Conservation (phyloP, 2,888 invertebrate species). For the Trachelus tabidus region DNA sequence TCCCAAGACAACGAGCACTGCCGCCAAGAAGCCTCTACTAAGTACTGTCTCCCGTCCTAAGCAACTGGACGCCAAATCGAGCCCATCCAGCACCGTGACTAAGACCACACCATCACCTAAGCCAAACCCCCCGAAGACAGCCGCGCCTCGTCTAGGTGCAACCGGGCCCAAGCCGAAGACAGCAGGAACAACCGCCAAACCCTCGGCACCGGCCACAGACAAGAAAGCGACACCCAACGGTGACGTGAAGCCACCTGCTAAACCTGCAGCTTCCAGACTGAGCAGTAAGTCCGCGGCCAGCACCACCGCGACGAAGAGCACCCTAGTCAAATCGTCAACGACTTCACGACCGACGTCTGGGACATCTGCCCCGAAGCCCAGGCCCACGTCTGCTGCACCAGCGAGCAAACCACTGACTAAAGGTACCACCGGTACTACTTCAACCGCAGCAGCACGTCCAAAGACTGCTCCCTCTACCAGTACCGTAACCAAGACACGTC, state of each 20-base stretch:
- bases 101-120: constrained; percentile 40
- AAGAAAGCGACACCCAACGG: constrained; percentile 72
- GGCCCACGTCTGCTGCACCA: constrained; percentile 47
- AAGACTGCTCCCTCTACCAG: constrained; percentile 48
- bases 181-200: constrained; percentile 21
- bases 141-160: constrained; percentile 28
- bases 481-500: constrained; percentile 48
- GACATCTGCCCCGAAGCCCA: constrained; percentile 13
- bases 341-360: constrained; percentile 28
- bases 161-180: constrained; percentile 6
- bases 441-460: constrained; percentile 33
- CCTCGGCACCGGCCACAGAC: constrained; percentile 46
- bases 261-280: constrained; percentile 30
- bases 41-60: constrained; percentile 40
- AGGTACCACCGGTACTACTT: constrained; percentile 40
- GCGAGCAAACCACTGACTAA: constrained; percentile 51
- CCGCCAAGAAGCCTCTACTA: constrained; percentile 29
- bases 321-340: constrained; percentile 28
- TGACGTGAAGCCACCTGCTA: constrained; percentile 66
- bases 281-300: constrained; percentile 38
- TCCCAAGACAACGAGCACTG: constrained; percentile 12
- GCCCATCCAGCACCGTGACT: constrained; percentile 14
- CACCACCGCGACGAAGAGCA: constrained; percentile 23
- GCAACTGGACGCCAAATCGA: constrained; percentile 34
- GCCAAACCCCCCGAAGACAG: constrained; percentile 36